Evolutionary conservation across 2,113 vertebrate species (phyloP).

Genomic region (Brienomyrus longianalis): DNA sequence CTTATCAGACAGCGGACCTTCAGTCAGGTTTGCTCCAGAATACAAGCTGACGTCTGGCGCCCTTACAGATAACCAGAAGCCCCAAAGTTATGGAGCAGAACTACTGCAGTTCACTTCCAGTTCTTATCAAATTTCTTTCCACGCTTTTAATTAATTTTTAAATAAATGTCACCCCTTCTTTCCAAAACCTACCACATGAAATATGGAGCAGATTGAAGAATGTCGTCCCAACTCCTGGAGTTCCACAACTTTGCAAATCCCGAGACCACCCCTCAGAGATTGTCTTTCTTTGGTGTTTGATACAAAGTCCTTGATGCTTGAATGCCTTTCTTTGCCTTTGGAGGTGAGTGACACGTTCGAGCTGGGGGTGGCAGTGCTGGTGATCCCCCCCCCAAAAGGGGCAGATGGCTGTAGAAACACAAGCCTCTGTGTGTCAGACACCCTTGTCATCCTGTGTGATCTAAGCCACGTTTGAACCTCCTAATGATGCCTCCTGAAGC

Average conservation of each 20-base stretch:
- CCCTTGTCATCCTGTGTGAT: not conserved
- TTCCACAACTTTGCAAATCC: not conserved
- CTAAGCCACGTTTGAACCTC: not conserved
- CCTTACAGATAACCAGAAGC: not conserved
- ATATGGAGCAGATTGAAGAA: not conserved
- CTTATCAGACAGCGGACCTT: slow-evolving; percentile 9
- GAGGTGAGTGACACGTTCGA: not conserved
- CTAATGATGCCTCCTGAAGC: not conserved
- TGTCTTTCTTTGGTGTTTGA: not conserved
- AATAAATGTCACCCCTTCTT: not conserved
- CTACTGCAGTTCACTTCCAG: not conserved
- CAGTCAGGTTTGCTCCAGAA: not conserved
- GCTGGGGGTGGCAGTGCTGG: not conserved
- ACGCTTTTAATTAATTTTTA: slow-evolving; percentile 10
- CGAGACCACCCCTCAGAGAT: not conserved
- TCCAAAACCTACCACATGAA: not conserved
- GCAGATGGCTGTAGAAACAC: not conserved
- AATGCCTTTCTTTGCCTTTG: not conserved
- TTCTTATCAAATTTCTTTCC: slow-evolving; percentile 9
- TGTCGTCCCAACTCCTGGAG: not conserved
- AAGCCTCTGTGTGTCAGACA: not conserved
- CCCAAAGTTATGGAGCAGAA: not conserved
- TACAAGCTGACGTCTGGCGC: not conserved
- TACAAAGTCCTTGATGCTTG: not conserved
- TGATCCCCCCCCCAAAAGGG: not conserved